Base-by-base conservation (phyloP, 1,140 invertebrate genomes). In the Trichomalopsis sarcophagae region DNA sequence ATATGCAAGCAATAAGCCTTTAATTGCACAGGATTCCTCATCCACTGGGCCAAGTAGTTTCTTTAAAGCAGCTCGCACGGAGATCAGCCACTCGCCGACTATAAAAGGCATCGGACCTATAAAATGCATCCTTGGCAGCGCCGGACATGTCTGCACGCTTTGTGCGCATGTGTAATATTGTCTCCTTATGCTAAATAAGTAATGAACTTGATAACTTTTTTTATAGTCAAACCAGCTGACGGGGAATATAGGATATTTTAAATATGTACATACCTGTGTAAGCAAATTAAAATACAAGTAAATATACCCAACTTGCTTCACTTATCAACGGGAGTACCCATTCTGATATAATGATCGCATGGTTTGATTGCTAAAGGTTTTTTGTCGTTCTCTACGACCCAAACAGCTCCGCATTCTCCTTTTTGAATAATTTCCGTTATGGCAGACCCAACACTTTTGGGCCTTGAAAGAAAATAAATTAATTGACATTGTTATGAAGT, bases 1-100 rank as follows among this genome's bases (percentile, higher is more conserved):
- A 93, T 93, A 92, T 91, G 92, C 91, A 91, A 90, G 93, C 92
- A 93, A 92, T 93, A 93, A 93, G 91, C 90, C 89, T 93, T 93
- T 93, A 93, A 93, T 93, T 93, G 92, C 91, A 92, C 93, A 78
- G 92, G 92, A 93, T 93, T 93, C 92, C 90, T 93, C 92, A 92
- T 93, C 88, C 88, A 86, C 87, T 88, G 85, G 87, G 62, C 40
- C 21, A 50, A 84, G 87, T 89, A 92, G 90, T 88, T 89, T 91
- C 90, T 89, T 91, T 89, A 90, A 89, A 92, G 88, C 89, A 62
- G 55, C 89, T 89, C 85, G 87, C 82, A 86, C 50, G 44, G 21
- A 40, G 71, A 89, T 87, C 89, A 89, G 86, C 87, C 88, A 87
- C 87, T 89, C 84, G 86, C 80, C 87, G 90, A 91, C 93, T 92